These are phyloP conservation scores for Clarias macrocephalus DNA, from an alignment of 2,113 vertebrate species.

Conservation along the genomic window DNA sequence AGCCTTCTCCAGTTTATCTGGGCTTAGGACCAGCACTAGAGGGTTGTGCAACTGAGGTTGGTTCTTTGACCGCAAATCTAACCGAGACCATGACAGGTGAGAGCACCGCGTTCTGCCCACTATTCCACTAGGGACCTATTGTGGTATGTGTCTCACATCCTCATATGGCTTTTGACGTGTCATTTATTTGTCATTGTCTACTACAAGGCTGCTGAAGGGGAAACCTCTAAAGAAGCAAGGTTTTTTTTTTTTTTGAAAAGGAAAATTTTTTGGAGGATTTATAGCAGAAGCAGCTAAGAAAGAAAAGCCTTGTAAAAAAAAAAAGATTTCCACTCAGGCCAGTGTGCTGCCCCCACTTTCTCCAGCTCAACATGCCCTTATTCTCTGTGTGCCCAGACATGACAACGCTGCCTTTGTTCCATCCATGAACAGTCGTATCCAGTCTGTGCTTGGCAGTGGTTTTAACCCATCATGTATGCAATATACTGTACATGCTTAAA, in stretches of 20 bases:
- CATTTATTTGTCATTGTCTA: neutral
- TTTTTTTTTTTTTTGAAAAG: neutral
- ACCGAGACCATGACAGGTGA: too few species aligned
- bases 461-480: slow-evolving; percentile 35
- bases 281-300: neutral
- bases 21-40: too few species aligned
- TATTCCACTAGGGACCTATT: neutral
- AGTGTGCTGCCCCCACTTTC: slow-evolving; percentile 36
- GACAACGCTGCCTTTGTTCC: slow-evolving; percentile 71
- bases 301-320: neutral
- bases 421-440: slow-evolving; percentile 65
- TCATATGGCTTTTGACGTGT: too few species aligned
- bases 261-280: too few species aligned
- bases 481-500: slow-evolving; percentile 1
- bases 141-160: neutral
- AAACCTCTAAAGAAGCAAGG: neutral
- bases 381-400: slow-evolving; percentile 46
- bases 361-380: slow-evolving; percentile 54
- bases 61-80: too few species aligned
- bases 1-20: too few species aligned
- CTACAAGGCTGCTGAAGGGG: neutral
- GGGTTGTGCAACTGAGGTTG: too few species aligned
- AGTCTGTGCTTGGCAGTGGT: slow-evolving; percentile 50
- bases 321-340: slow-evolving; percentile 29
- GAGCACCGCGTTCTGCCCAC: too few species aligned